Evolutionary conservation across 2,888 invertebrate species (phyloP), one percentile per base, ranked within the genome.

Genomic region (Chorisops tibialis): DNA sequence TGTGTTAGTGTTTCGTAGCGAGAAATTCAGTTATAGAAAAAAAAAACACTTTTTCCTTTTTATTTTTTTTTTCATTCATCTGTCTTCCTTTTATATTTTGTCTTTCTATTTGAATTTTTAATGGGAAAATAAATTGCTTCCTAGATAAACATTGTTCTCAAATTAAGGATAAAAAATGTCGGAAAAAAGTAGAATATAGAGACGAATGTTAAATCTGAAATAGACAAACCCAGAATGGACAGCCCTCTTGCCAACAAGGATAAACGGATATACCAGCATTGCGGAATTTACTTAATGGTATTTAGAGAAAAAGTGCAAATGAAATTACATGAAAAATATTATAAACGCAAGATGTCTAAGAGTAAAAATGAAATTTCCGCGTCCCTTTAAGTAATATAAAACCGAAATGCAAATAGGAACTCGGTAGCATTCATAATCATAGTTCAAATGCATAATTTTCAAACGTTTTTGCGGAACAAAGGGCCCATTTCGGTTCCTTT

Each of bases 81-180:
- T 21, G 43, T 45, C n/a, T 43, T 43, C 43, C 43, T 45, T 21
- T 38, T 22, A 14, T 21, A 22, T 56, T 56, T 56, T 56, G 56
- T 52, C 37, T 39, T 35, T 35, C 19, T 54, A 43, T 56, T 62
- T 62, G 49, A 56, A 62, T 62, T 47, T 49, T 56, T 62, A 56
- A 62, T 62, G 62, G 49, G 49, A 62, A 62, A 62, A 56, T 52
- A 62, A 62, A 62, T 62, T 62, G 56, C 62, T 56, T 62, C 48
- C 52, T 62, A 49, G 52, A 52, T 61, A 61, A 61, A 61, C 47
- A 61, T 52, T 61, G 52, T 61, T 38, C 52, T 48, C 38, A 48
- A 38, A 9, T 43, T 51, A 41, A 35, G 39, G 21, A 41, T 14
- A n/a, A 41, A 54, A n/a, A 60, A 51, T 38, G 12, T 51, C 11